These are phyloP conservation scores for Donacobius atricapilla DNA, from an alignment of 2,113 vertebrate species.

Conservation along the genomic window DNA sequence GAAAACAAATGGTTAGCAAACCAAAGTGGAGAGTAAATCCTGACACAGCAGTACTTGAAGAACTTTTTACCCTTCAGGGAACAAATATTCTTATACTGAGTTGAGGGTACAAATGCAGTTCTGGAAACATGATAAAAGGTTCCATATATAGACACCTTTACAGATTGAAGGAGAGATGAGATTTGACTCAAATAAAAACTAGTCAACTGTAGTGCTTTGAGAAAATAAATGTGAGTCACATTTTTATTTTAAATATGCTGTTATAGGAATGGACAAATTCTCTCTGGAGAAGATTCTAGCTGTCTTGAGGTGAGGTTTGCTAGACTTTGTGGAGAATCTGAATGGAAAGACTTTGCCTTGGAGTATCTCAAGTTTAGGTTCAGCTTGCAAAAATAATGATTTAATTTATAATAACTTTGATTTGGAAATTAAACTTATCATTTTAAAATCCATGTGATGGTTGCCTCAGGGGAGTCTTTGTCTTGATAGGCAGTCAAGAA, in stretches of 20 bases:
- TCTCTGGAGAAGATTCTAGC: background rate
- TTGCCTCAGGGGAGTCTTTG: background rate
- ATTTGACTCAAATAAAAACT: conserved; percentile 33
- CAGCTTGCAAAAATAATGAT: background rate
- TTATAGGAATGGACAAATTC: background rate
- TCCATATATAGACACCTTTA: conserved; percentile 27
- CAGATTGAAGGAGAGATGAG: background rate
- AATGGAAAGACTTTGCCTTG: background rate
- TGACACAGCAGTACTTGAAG: background rate
- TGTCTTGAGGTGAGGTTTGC: background rate
- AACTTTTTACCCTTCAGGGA: conserved; percentile 24
- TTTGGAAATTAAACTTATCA: background rate
- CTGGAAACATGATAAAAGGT: conserved; percentile 9
- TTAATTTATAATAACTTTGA: background rate
- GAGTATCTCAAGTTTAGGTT: background rate
- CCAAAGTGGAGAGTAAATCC: background rate
- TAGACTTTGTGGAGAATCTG: background rate
- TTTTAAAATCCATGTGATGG: background rate
- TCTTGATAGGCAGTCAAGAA: background rate
- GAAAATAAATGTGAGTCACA: background rate
- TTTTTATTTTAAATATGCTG: background rate
- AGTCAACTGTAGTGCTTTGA: background rate
- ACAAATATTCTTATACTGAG: background rate
- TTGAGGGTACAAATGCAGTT: background rate
- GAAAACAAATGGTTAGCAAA: background rate